A percentile compares a stretch with the other conserved stretches of the same genome.
Conservation (phyloP, 1,140 invertebrate genomes). For the Pseudomyrmex flavicornis region DNA sequence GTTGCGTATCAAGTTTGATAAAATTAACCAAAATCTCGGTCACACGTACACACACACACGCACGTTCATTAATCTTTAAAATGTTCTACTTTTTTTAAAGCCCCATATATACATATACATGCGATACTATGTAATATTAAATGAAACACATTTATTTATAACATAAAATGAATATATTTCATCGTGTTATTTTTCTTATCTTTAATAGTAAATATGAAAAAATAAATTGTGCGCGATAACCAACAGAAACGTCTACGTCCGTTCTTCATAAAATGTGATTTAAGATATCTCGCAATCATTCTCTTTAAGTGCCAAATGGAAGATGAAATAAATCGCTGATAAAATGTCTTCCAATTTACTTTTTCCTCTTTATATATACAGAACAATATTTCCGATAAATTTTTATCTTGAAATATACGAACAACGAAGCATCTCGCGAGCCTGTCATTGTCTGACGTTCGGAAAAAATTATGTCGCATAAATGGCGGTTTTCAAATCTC, state of each 20-base stretch:
- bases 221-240: background rate
- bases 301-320: background rate
- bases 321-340: background rate
- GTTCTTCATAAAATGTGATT: background rate
- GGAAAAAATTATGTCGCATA: background rate
- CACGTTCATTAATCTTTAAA: too few species aligned
- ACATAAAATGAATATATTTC: too few species aligned
- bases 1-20: background rate
- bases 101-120: too few species aligned
- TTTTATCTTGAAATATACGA: constrained; percentile 35
- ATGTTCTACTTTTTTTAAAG: too few species aligned
- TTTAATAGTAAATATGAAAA: background rate
- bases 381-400: constrained; percentile 24
- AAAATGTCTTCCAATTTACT: background rate
- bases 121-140: background rate
- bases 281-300: constrained; percentile 8
- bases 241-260: background rate
- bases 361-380: background rate
- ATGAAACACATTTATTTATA: background rate
- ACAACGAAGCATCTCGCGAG: background rate
- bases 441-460: background rate
- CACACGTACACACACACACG: too few species aligned
- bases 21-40: too few species aligned
- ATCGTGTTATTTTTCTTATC: background rate
- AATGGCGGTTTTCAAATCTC: constrained; percentile 29